Conservation (phyloP, 2,797 vertebrate genomes). For the Helicolenus hilgendorfi region DNA sequence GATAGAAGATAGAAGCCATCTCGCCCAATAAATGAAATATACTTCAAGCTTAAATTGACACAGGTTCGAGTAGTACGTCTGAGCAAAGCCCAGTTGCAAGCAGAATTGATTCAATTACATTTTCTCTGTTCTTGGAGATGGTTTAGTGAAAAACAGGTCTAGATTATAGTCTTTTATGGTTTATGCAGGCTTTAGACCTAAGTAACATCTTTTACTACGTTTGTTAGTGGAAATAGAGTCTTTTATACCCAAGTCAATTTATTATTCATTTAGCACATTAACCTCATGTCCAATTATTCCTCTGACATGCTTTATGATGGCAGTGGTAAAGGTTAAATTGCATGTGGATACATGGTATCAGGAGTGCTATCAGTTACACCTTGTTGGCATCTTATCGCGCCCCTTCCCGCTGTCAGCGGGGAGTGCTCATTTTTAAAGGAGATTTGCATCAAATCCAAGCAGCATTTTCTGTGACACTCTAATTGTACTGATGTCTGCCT, state of each 20-base stretch:
- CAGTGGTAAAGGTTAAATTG: constrained; percentile 82
- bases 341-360: constrained; percentile 86
- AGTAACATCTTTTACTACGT: not conserved
- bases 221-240: constrained; percentile 19
- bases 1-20: fast-evolving
- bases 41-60: not conserved
- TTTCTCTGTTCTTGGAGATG: not conserved
- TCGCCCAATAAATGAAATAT: not conserved
- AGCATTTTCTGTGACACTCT: constrained; percentile 88
- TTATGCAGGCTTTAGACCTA: not conserved
- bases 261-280: constrained; percentile 65
- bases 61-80: not conserved
- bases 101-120: not conserved
- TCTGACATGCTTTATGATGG: constrained; percentile 66
- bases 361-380: constrained; percentile 91
- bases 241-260: constrained; percentile 22
- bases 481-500: constrained; percentile 92
- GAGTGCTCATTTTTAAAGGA: constrained; percentile 89
- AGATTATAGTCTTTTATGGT: not conserved
- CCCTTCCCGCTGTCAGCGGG: constrained; percentile 90
- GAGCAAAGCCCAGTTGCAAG: not conserved
- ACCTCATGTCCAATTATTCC: constrained; percentile 67
- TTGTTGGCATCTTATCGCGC: constrained; percentile 91
- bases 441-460: constrained; percentile 92
- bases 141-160: not conserved